A percentile compares a stretch with the other conserved stretches of the same genome.
Evolutionary conservation across 1,140 invertebrate species (phyloP).

Genomic region (Pollicipes pollicipes): DNA sequence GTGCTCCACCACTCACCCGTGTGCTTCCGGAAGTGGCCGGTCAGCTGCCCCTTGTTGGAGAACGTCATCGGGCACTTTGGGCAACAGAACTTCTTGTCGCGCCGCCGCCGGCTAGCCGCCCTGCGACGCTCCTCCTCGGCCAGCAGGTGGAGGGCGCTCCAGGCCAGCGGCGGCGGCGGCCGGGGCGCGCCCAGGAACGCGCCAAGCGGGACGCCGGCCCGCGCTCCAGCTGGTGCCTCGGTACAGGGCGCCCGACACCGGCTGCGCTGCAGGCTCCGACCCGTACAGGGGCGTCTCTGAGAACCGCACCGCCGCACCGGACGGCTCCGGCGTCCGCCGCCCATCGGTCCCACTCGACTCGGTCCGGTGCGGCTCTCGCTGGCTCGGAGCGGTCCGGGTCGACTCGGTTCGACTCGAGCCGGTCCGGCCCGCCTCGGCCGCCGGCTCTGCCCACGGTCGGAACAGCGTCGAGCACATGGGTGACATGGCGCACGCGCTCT

Average conservation of each 20-base stretch:
- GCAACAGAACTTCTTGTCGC: not conserved
- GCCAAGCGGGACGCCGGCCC: too few species aligned
- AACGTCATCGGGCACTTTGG: constrained; percentile 5
- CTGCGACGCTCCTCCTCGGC: not conserved
- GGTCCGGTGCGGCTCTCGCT: too few species aligned
- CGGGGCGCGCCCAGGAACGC: not conserved
- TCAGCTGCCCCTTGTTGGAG: not conserved
- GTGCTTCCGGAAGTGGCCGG: not conserved
- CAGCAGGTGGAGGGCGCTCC: not conserved
- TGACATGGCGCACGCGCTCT: not conserved
- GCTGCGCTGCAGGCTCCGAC: too few species aligned
- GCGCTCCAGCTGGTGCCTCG: too few species aligned
- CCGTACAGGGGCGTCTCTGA: too few species aligned
- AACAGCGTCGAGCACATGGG: not conserved
- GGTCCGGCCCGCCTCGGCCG: too few species aligned
- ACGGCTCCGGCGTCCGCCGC: too few species aligned
- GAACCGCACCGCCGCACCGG: too few species aligned
- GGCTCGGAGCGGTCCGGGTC: too few species aligned
- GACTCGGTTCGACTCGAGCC: too few species aligned
- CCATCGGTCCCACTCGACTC: too few species aligned
- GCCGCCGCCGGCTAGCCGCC: not conserved
- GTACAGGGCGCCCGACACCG: too few species aligned
- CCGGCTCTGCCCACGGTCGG: not conserved
- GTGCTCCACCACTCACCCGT: not conserved
- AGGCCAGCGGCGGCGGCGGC: not conserved